phyloP scores from a whole-genome alignment of 1,140 invertebrate genomes.

The Polyergus mexicanus region DNA sequence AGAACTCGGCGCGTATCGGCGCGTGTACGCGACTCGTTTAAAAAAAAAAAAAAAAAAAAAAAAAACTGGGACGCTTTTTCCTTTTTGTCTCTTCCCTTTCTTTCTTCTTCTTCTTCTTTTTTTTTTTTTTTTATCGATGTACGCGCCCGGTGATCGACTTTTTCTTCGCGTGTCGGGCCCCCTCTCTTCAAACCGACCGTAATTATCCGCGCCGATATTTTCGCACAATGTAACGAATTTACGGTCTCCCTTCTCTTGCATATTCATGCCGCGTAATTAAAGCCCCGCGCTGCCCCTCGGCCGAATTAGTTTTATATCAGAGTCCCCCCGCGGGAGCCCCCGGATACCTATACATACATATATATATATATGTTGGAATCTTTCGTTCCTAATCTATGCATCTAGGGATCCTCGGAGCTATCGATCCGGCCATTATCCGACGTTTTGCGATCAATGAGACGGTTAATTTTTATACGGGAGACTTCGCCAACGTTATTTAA shows the following conservation, averaged over 20 bases:
- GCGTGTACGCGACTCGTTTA: constrained; percentile 39
- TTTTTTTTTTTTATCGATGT: constrained; percentile 42
- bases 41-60: constrained; percentile 72
- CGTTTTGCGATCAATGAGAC: background rate
- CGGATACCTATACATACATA: background rate
- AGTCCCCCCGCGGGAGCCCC: background rate
- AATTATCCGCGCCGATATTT: constrained; percentile 62
- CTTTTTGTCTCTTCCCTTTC: background rate
- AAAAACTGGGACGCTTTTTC: constrained; percentile 58
- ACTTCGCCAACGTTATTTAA: background rate
- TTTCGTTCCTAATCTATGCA: constrained; percentile 18
- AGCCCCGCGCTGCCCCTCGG: constrained; percentile 9
- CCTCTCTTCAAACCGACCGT: constrained; percentile 45
- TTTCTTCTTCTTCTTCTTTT: background rate
- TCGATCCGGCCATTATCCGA: background rate
- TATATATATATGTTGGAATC: background rate
- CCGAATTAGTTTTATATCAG: constrained; percentile 56
- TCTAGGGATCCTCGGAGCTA: background rate
- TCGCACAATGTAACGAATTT: constrained; percentile 56
- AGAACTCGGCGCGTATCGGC: constrained; percentile 13
- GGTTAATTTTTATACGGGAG: background rate
- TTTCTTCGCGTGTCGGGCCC: constrained; percentile 29
- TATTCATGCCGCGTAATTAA: constrained; percentile 60
- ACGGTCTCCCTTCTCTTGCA: constrained; percentile 43
- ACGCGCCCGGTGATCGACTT: constrained; percentile 51